phyloP scores from a whole-genome alignment of 1,140 invertebrate species.

The Hyles euphorbiae region DNA sequence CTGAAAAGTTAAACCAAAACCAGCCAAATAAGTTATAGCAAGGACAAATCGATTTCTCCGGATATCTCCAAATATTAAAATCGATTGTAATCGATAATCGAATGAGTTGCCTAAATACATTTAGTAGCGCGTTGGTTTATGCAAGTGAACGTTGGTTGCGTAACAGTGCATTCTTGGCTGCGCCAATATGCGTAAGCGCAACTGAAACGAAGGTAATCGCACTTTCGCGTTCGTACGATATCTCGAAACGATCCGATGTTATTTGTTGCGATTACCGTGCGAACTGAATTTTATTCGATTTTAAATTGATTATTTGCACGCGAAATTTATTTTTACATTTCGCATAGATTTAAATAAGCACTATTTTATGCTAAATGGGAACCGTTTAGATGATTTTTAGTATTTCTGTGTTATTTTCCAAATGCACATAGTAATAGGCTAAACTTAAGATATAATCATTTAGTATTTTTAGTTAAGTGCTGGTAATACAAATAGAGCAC shows the following conservation, averaged over 20 bases:
- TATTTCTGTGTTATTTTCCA: too few relatives aligned
- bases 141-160: constrained; percentile 29
- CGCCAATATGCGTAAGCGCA: constrained; percentile 27
- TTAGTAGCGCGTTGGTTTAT: constrained; percentile 13
- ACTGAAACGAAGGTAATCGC: constrained; percentile 24
- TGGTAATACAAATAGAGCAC: too few relatives aligned
- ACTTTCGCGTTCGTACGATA: constrained; percentile 22
- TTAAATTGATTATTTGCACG: constrained; percentile 6
- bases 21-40: too few relatives aligned
- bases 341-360: too few relatives aligned
- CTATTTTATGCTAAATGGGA: too few relatives aligned
- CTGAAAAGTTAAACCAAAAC: too few relatives aligned
- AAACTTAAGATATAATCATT: too few relatives aligned
- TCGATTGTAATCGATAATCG: constrained; percentile 13
- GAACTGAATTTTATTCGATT: constrained; percentile 20
- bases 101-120: constrained; percentile 11
- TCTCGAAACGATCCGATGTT: constrained; percentile 23
- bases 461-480: too few relatives aligned
- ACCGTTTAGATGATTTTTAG: too few relatives aligned
- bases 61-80: too few relatives aligned
- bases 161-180: constrained; percentile 30
- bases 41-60: too few relatives aligned
- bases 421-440: too few relatives aligned
- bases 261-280: constrained; percentile 11
- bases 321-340: background rate